Conservation (phyloP, 2,113 vertebrate genomes). For the Morone chrysops region DNA sequence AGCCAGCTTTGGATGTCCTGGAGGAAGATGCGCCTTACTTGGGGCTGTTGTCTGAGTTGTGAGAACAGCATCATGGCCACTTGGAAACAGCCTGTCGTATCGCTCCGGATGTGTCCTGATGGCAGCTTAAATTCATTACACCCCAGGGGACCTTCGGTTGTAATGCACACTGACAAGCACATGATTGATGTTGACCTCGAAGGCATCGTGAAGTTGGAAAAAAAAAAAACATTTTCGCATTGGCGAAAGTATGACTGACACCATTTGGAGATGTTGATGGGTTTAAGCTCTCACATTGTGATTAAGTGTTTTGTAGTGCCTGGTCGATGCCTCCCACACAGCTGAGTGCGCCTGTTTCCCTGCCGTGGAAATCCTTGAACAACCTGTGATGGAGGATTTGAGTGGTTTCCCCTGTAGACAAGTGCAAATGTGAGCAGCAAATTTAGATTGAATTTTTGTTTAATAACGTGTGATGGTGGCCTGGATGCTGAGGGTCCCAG, state of each 20-base stretch:
- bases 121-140: slow-evolving; percentile 55
- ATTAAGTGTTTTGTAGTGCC: slow-evolving; percentile 27
- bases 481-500: neutral
- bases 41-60: neutral
- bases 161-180: slow-evolving; percentile 42
- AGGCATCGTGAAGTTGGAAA: slow-evolving; percentile 29
- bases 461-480: neutral
- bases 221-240: slow-evolving; percentile 6
- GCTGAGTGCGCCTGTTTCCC: neutral
- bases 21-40: neutral
- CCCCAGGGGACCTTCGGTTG: slow-evolving; percentile 17
- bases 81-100: slow-evolving; percentile 26
- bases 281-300: slow-evolving; percentile 40
- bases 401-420: slow-evolving; percentile 9
- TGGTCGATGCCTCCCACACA: slow-evolving; percentile 27
- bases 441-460: slow-evolving; percentile 22
- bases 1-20: slow-evolving; percentile 32
- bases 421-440: slow-evolving; percentile 8
- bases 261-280: slow-evolving; percentile 44
- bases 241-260: slow-evolving; percentile 43
- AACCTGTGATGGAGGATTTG: neutral
- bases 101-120: slow-evolving; percentile 33
- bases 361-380: neutral
- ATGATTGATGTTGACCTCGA: slow-evolving; percentile 60
- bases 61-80: slow-evolving; percentile 16